phyloP scores from a whole-genome alignment of 2,888 invertebrate genomes.

The Platynereis dumerilii region DNA sequence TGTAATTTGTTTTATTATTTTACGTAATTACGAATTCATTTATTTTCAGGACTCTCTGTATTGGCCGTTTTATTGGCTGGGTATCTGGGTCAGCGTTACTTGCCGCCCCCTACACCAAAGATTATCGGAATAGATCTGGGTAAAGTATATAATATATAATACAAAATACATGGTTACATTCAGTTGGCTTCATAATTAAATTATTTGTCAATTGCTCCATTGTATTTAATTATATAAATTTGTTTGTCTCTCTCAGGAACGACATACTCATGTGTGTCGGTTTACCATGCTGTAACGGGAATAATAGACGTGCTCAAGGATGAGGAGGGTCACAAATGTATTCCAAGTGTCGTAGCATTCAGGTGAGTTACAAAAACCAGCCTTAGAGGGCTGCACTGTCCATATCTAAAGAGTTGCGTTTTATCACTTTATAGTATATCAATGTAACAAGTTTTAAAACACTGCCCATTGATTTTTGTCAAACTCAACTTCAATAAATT shows the following conservation, averaged over 20 bases:
- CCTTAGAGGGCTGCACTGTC: too few relatives aligned
- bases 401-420: slow-evolving; percentile 13
- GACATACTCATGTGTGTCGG: slow-evolving; percentile 65
- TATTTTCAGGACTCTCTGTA: slow-evolving; percentile 59
- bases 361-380: slow-evolving; percentile 45
- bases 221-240: not conserved
- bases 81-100: slow-evolving; percentile 64
- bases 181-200: too few relatives aligned
- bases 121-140: slow-evolving; percentile 66
- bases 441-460: not conserved
- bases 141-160: slow-evolving; percentile 29
- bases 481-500: too few relatives aligned
- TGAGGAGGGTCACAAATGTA: slow-evolving; percentile 62
- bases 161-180: not conserved
- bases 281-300: slow-evolving; percentile 66
- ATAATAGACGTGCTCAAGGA: slow-evolving; percentile 62
- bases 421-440: not conserved
- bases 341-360: slow-evolving; percentile 67
- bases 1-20: too few relatives aligned
- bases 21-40: too few relatives aligned
- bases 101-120: slow-evolving; percentile 66
- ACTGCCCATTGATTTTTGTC: too few relatives aligned
- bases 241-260: slow-evolving; percentile 57
- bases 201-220: too few relatives aligned
- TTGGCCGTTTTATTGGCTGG: slow-evolving; percentile 64